Base-by-base conservation (phyloP, 2,797 vertebrate species). In the Hypotaenidia okinawae region DNA sequence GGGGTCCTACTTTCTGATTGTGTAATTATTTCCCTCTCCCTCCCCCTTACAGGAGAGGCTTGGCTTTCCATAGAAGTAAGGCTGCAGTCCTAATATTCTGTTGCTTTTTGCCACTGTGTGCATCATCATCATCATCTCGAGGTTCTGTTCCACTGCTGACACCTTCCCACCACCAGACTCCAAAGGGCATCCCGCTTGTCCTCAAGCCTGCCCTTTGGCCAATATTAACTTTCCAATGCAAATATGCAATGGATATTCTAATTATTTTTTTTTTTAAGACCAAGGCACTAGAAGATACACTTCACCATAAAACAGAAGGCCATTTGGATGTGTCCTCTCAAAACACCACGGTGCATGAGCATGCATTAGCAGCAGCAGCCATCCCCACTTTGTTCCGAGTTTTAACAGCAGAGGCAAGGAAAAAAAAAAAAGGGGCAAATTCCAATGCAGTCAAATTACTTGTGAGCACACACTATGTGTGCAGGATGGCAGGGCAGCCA, bases 231-330 rank as follows among this genome's bases (percentile, higher is more conserved):
- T 88, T 93, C 84, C 68, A 59, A 77, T 33, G 73, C 30, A 67
- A 68, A 55, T 47, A 76, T 0, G 1, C 27, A 9, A 8, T 19
- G 45, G 77, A 49, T 37, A 37, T 37, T 37, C 37, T 37, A 37
- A 37, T 37, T 37, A 37, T 37, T 37, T 37, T 87, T 58, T 95
- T 95, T 87, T 45, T 45, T 85, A 81, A 90, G 66, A 96, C 70
- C 84, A 79, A 91, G 57, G 45, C 5, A 7, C 62, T 35, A 76
- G 62, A 90, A 94, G 57, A 88, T 70, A 63, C 21, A 41, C 16
- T 74, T 51, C 25, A 25, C 37, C 59, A 37, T 21, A 47, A 87
- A 96, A 85, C 41, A 87, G 74, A 91, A 91, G 51, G 24, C 10
- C 22, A 58, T 92, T 81, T 45, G 25, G 62, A 59, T 51, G 51